These are phyloP conservation scores for Murina feae DNA, from an alignment of 2,113 vertebrate genomes.

Conservation along the genomic window DNA sequence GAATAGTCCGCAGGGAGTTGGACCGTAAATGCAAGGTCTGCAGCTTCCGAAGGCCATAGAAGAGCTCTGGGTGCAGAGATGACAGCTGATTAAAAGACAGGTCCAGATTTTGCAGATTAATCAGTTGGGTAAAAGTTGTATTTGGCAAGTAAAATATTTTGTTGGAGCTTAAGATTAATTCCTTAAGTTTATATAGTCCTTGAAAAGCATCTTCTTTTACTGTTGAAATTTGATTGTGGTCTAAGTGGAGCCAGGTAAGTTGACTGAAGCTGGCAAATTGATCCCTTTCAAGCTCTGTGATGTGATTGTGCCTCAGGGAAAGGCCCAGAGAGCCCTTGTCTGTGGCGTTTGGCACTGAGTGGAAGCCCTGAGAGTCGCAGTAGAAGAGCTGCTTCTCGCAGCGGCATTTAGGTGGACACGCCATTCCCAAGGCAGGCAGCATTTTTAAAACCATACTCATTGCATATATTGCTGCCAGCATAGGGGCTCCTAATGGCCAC, in stretches of 20 bases:
- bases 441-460: conserved; percentile 98
- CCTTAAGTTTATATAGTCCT: conserved; percentile 98
- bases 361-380: conserved; percentile 99
- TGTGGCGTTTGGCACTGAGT: conserved; percentile 96
- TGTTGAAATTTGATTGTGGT: conserved; percentile 98
- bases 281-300: conserved; percentile 95
- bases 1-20: conserved; percentile 97
- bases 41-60: conserved; percentile 97
- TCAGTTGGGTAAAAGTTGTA: conserved; percentile 99
- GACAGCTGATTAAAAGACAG: conserved; percentile 99
- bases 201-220: conserved; percentile 98
- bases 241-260: conserved; percentile 98
- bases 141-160: conserved; percentile 99
- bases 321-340: conserved; percentile 97
- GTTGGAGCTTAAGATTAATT: conserved; percentile 98
- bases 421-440: conserved; percentile 96
- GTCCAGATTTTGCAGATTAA: conserved; percentile 98
- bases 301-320: conserved; percentile 98
- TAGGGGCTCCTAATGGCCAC: conserved; percentile 99
- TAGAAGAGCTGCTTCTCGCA: conserved; percentile 99
- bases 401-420: conserved; percentile 99
- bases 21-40: conserved; percentile 97
- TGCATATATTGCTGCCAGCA: conserved; percentile 98
- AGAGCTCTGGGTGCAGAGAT: conserved; percentile 95
- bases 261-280: conserved; percentile 98